Evolutionary conservation across 2,113 vertebrate genomes (phyloP).

Genomic region (Oenanthe melanoleuca): DNA sequence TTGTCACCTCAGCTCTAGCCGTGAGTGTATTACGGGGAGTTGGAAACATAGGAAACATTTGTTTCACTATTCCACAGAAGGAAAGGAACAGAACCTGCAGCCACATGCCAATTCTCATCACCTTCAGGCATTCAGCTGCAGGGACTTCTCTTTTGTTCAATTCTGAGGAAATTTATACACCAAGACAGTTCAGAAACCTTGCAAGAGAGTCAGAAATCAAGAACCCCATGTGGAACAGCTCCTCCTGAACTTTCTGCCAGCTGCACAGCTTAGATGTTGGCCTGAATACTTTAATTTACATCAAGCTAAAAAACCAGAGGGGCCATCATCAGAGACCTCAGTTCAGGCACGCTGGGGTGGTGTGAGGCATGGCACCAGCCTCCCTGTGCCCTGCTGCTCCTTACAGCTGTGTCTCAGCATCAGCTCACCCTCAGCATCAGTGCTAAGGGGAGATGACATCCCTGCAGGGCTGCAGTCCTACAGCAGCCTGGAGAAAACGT

Average conservation of each 20-base stretch:
- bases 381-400: neutral
- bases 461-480: neutral
- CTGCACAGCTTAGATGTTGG: neutral
- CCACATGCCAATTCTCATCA: neutral
- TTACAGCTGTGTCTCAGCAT: neutral
- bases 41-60: neutral
- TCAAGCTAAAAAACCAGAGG: neutral
- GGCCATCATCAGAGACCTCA: neutral
- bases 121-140: neutral
- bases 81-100: neutral
- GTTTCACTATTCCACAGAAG: neutral
- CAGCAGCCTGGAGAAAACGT: fast-evolving
- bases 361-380: neutral
- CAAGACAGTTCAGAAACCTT: neutral
- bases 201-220: neutral
- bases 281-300: neutral
- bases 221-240: neutral
- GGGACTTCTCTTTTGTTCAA: neutral
- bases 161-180: neutral
- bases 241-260: neutral
- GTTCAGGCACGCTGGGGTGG: neutral
- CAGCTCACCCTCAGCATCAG: neutral
- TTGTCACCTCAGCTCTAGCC: neutral
- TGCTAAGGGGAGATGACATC: neutral
- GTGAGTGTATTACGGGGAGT: neutral